Conservation (phyloP, 2,113 vertebrate genomes). For the Psophia crepitans region DNA sequence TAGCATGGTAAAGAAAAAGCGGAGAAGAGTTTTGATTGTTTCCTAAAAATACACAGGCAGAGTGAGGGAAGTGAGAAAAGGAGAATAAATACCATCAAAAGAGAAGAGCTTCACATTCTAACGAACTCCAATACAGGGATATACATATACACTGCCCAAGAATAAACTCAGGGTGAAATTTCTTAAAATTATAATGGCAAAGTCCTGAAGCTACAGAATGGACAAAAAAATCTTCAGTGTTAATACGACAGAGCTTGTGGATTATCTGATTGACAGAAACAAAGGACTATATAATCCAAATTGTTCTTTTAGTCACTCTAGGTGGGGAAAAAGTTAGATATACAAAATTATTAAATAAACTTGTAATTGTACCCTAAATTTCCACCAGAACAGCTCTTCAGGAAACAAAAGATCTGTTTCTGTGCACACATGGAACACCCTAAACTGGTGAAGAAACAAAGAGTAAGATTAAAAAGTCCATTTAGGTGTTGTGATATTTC, state of each 20-base stretch:
- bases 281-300: neutral
- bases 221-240: neutral
- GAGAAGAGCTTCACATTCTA: neutral
- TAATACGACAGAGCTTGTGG: neutral
- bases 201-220: neutral
- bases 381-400: neutral
- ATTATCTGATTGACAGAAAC: neutral
- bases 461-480: neutral
- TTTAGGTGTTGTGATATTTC: neutral
- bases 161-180: neutral
- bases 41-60: constrained; percentile 3
- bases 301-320: neutral
- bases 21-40: constrained; percentile 22
- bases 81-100: constrained; percentile 1
- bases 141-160: neutral
- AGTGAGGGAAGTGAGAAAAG: constrained; percentile 23
- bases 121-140: neutral
- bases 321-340: neutral
- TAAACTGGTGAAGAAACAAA: neutral
- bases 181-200: neutral
- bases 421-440: neutral
- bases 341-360: neutral
- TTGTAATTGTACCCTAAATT: neutral
- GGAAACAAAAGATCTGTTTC: neutral
- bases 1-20: neutral